Evolutionary conservation across 2,797 vertebrate species (phyloP), one percentile per base, ranked within the genome.

Genomic region (Microctenopoma steveboyesi): DNA sequence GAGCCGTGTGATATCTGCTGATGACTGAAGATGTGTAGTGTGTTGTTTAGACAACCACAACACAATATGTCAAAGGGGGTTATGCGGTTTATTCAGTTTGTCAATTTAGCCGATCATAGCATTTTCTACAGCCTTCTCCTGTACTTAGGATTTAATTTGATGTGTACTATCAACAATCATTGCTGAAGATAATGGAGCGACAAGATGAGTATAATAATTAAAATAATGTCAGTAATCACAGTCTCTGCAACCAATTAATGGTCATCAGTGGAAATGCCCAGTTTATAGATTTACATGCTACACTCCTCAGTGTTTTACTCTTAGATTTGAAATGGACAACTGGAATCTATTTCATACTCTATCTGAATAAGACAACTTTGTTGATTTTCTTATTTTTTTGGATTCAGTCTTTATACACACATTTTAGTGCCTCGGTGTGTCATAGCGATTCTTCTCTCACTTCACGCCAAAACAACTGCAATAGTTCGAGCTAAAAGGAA

Each of bases 181-280:
- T 7, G 15, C 43, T 16, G 15, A 45, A 45, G 43, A 7, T 45
- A n/a, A 45, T 7, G 15, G 15, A n/a, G 43, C 14, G 16, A n/a
- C 15, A n/a, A 45, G n/a, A 47, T 18, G 45, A n/a, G 18, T 3
- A 18, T 22, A 22, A 22, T 22, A n/a, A 18, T 47, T 18, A 16
- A n/a, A 45, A 45, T 7, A 42, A 2, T 14, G 40, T 2, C 13
- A 16, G 42, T 16, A 4, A 27, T 54, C 9, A 43, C 27, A 54
- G 33, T 53, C 22, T 48, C 18, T 61, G 54, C 27, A 56, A 45
- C 49, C 3, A 35, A 52, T 71, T 65, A 50, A 35, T 16, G 4
- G 16, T 13, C 43, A 27, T 18, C 14, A 30, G 15, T 0, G 25
- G 18, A 11, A 48, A 48, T 22, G 22, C 22, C 22, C 22, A 22